Conservation (phyloP, 2,888 invertebrate genomes). For the Phlogophora meticulosa region DNA sequence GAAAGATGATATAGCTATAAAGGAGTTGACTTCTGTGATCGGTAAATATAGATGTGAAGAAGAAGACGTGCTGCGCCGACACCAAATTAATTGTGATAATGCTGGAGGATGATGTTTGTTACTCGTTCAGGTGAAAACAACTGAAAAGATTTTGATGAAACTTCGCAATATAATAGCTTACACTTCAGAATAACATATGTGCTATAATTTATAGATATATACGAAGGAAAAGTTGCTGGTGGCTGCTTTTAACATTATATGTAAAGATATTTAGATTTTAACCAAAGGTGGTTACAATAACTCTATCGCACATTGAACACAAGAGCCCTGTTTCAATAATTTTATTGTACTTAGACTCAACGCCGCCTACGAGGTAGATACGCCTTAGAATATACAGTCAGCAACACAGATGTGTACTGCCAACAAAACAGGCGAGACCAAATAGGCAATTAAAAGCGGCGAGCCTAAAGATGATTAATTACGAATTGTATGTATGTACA, state of each 20-base stretch:
- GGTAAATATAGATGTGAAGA: too few relatives aligned
- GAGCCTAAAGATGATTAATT: slow-evolving; percentile 37
- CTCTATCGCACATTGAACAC: slow-evolving; percentile 67
- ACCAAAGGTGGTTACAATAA: slow-evolving; percentile 57
- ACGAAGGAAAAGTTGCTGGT: too few relatives aligned
- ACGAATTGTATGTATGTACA: neutral
- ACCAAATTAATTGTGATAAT: too few relatives aligned
- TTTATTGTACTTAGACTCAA: slow-evolving; percentile 77
- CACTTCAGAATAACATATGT: too few relatives aligned
- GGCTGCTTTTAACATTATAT: neutral
- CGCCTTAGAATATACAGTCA: slow-evolving; percentile 48
- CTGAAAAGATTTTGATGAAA: too few relatives aligned
- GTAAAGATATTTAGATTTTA: neutral
- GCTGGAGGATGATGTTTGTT: too few relatives aligned
- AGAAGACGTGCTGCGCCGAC: too few relatives aligned
- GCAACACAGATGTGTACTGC: slow-evolving; percentile 36
- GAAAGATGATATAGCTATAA: too few relatives aligned
- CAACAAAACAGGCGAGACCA: slow-evolving; percentile 33
- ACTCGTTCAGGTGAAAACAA: too few relatives aligned
- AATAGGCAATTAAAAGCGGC: slow-evolving; percentile 23
- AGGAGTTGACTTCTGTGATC: too few relatives aligned
- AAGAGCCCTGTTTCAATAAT: slow-evolving; percentile 75
- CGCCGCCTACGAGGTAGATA: slow-evolving; percentile 68
- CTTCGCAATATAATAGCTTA: too few relatives aligned
- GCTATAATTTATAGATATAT: too few relatives aligned